Evolutionary conservation across 2,797 vertebrate genomes (phyloP).

Genomic region (Ctenopoma kingsleyae): DNA sequence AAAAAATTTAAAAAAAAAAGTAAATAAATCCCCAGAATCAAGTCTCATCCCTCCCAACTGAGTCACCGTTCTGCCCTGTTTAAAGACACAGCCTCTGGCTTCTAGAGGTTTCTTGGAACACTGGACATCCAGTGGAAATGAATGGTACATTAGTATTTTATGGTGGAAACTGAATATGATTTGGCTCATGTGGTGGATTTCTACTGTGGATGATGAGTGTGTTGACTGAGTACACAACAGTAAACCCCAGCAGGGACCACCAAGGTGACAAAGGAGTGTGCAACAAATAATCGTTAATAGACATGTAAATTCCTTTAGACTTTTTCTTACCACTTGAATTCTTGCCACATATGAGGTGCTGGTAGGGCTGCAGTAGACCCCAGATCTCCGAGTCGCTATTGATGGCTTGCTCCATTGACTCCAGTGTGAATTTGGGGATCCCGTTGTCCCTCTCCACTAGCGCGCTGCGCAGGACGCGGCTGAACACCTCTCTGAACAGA

Average conservation of each 20-base stretch:
- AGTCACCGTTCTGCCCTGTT: conserved; percentile 13
- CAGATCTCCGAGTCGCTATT: conserved; percentile 87
- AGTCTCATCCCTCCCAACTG: background rate
- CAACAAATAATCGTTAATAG: background rate
- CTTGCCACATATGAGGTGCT: conserved; percentile 89
- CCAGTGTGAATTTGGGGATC: conserved; percentile 80
- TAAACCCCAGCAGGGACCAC: background rate
- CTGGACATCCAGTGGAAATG: background rate
- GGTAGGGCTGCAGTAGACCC: conserved; percentile 87
- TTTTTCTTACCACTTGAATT: conserved; percentile 85
- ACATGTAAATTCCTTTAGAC: background rate
- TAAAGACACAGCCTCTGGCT: conserved; percentile 21
- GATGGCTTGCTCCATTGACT: conserved; percentile 86
- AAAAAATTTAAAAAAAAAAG: no score
- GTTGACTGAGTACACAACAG: background rate
- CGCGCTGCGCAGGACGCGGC: conserved; percentile 83
- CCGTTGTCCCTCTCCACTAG: conserved; percentile 84
- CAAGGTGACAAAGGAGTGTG: background rate
- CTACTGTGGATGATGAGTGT: background rate
- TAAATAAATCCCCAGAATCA: background rate
- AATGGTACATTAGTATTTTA: background rate
- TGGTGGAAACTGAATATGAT: background rate
- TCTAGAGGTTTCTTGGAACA: conserved; percentile 35
- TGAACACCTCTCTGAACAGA: conserved; percentile 84
- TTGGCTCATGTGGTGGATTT: background rate